These are phyloP conservation scores for Felis chaus DNA, from an alignment of 2,113 vertebrate genomes.

Conservation along the genomic window DNA sequence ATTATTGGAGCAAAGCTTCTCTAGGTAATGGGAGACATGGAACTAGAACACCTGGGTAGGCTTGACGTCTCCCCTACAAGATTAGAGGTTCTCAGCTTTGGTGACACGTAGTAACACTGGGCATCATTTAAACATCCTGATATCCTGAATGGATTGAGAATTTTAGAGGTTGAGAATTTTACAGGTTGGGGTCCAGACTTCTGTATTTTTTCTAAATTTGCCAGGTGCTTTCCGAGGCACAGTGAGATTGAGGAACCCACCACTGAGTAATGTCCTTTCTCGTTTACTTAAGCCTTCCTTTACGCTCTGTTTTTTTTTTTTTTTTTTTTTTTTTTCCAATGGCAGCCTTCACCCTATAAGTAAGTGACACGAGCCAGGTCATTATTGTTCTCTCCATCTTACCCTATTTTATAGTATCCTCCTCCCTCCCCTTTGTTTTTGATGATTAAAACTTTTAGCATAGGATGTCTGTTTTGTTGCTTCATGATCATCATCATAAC, in stretches of 20 bases:
- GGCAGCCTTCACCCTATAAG: background rate
- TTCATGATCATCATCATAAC: background rate
- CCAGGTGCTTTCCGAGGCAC: background rate
- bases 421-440: background rate
- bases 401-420: background rate
- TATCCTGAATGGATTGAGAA: background rate
- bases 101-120: background rate
- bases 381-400: background rate
- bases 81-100: background rate
- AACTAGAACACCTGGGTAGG: background rate
- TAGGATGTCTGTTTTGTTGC: background rate
- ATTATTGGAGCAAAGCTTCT: background rate
- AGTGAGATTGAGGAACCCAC: background rate
- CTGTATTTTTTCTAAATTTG: background rate
- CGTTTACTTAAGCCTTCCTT: background rate
- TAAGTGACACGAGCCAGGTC: background rate
- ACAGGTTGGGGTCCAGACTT: background rate
- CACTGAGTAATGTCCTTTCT: background rate
- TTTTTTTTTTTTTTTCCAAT: background rate
- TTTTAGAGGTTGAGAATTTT: constrained; percentile 2
- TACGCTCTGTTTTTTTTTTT: background rate
- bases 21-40: background rate
- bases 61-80: background rate
- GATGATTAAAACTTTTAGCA: background rate
- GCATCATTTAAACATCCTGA: background rate